These are phyloP conservation scores for Stegodyphus dumicola DNA, from an alignment of 1,140 invertebrate species.

Conservation along the genomic window DNA sequence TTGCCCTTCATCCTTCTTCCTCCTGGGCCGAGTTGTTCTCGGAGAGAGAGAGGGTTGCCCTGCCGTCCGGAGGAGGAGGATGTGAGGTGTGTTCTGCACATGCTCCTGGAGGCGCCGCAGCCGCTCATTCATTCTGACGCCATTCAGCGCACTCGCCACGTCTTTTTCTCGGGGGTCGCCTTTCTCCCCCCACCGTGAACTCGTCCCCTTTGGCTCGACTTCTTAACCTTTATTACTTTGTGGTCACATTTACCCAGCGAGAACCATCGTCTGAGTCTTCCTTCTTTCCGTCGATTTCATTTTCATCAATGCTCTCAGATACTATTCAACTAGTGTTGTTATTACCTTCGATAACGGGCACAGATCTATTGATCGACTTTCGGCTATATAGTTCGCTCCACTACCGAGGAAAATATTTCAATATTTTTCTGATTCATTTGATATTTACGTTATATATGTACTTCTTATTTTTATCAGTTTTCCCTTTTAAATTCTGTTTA, in stretches of 20 bases:
- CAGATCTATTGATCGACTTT: too few relatives aligned
- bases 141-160: conserved; percentile 20
- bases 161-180: background rate
- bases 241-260: background rate
- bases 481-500: too few relatives aligned
- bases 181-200: background rate
- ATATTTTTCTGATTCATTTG: too few relatives aligned
- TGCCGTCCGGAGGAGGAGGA: conserved; percentile 22
- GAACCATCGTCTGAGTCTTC: background rate
- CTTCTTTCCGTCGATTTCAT: too few relatives aligned
- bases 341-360: too few relatives aligned
- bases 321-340: too few relatives aligned
- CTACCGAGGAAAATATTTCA: too few relatives aligned
- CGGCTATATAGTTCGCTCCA: too few relatives aligned
- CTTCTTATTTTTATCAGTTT: too few relatives aligned
- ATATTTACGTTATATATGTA: too few relatives aligned
- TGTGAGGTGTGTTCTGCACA: conserved; percentile 28
- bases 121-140: conserved; percentile 39
- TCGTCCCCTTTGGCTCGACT: background rate
- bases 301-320: too few relatives aligned
- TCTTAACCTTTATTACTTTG: background rate
- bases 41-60: background rate
- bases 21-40: background rate
- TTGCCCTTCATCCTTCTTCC: conserved; percentile 18
- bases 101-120: conserved; percentile 18